Conservation (phyloP, 2,113 vertebrate genomes). For the Orthonyx spaldingii region DNA sequence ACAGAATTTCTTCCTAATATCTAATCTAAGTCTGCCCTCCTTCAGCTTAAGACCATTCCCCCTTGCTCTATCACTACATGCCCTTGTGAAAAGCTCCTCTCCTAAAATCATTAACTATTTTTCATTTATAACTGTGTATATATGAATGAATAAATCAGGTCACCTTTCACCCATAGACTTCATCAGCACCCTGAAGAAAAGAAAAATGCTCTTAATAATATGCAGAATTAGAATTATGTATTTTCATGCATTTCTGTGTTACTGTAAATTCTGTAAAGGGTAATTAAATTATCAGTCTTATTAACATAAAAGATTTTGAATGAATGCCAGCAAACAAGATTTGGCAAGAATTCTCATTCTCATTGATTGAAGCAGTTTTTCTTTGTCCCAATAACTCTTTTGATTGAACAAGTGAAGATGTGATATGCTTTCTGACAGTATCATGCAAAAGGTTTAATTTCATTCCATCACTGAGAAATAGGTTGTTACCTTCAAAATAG, state of each 20-base stretch:
- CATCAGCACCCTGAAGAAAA: neutral
- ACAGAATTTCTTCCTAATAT: neutral
- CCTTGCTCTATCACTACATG: neutral
- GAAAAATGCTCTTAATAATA: neutral
- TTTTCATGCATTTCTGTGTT: neutral
- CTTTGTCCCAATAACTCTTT: neutral
- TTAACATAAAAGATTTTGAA: neutral
- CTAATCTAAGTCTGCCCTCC: neutral
- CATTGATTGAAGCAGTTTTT: neutral
- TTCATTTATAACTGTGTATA: neutral
- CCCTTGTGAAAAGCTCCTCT: neutral
- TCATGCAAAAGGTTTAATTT: neutral
- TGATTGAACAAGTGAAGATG: neutral
- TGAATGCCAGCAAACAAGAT: neutral
- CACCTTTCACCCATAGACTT: neutral
- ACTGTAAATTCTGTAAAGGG: neutral
- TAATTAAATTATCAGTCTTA: neutral
- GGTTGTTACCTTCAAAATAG: neutral
- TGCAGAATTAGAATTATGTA: neutral
- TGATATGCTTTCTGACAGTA: neutral
- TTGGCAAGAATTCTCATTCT: neutral
- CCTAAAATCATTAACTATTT: neutral
- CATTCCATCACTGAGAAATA: neutral
- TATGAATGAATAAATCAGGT: neutral
- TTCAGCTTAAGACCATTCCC: neutral